A percentile compares a stretch with the other conserved stretches of the same genome.
phyloP scores from a whole-genome alignment of 2,888 invertebrate genomes.

The Drosophila meridiana region DNA sequence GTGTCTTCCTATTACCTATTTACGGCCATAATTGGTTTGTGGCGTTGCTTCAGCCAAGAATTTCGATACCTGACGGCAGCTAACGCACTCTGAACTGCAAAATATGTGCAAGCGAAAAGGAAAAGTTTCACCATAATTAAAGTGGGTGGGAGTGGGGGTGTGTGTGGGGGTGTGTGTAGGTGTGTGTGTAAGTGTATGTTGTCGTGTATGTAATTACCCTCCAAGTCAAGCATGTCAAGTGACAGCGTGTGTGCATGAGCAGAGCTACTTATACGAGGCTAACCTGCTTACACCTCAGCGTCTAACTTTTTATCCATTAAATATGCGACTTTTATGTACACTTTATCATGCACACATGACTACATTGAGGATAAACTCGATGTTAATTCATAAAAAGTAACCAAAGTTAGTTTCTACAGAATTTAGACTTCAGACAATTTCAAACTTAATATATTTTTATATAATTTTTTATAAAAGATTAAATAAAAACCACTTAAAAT shows the following conservation, averaged over 20 bases:
- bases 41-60: conserved; percentile 34
- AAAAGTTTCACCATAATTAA: conserved; percentile 44
- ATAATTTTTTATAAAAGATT: too few relatives aligned
- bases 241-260: conserved; percentile 36
- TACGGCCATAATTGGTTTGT: conserved; percentile 42
- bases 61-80: conserved; percentile 30
- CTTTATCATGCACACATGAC: background rate
- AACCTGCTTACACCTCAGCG: conserved; percentile 26
- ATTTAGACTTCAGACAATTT: too few relatives aligned
- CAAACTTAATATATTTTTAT: too few relatives aligned
- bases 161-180: background rate
- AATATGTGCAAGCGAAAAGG: conserved; percentile 18
- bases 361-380: background rate
- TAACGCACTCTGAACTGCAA: conserved; percentile 1
- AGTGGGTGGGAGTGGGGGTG: background rate
- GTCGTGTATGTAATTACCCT: conserved; percentile 46
- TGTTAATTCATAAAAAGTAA: too few relatives aligned
- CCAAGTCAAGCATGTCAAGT: conserved; percentile 54
- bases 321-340: conserved; percentile 4
- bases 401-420: background rate
- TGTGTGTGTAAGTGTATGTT: background rate
- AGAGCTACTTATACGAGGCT: conserved; percentile 30
- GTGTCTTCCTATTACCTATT: conserved; percentile 44
- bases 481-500: background rate
- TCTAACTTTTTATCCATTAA: conserved; percentile 5